Base-by-base conservation (phyloP, 2,113 vertebrate genomes). In the Chascanopsetta lugubris region DNA sequence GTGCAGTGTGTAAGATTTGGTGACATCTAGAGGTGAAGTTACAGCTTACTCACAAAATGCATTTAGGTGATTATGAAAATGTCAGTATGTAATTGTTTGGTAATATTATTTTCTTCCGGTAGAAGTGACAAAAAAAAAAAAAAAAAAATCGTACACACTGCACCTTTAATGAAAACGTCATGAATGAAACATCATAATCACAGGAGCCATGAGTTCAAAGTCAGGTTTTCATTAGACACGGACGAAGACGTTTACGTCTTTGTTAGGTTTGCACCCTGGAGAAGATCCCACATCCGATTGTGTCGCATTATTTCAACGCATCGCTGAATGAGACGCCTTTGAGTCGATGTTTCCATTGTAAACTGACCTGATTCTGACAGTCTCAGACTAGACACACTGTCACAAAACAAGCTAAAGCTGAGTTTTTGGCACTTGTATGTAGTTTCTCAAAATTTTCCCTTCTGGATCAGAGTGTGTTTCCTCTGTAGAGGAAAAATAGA, bases 351-450 rank as follows among this genome's bases (percentile, higher is more conserved):
- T 86, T 69, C 60, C 69, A 70, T 72, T 45, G 58, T 73, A 72
- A 82, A 79, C 68, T 81, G 84, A 89, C 88, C 84, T 75, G 84
- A 48, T 90, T 90, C 81, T 84, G 73, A 82, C 84, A 89, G 71
- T 75, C 51, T 67, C 61, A 70, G 70, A 75, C 47, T 30, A 62
- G 57, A 77, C 64, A 76, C 25, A 67, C 47, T 69, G 82, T 80
- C 71, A 80, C 43, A 65, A 63, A 75, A 78, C 74, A 80, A 83
- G 61, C 54, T 70, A 62, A 66, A 77, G 74, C 64, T 49, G 17
- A 66, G 43, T 73, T 82, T 40, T 84, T 83, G 73, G 80, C 72
- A 76, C 59, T 75, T 71, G 58, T 65, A 59, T 68, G 71, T 27
- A 59, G 46, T 80, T 76, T 79, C 29, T 87, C 73, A 74, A 65